phyloP scores from a whole-genome alignment of 30 jellyfish, hydroid and myxozoan genomes.

The Sanderia malayensis region DNA sequence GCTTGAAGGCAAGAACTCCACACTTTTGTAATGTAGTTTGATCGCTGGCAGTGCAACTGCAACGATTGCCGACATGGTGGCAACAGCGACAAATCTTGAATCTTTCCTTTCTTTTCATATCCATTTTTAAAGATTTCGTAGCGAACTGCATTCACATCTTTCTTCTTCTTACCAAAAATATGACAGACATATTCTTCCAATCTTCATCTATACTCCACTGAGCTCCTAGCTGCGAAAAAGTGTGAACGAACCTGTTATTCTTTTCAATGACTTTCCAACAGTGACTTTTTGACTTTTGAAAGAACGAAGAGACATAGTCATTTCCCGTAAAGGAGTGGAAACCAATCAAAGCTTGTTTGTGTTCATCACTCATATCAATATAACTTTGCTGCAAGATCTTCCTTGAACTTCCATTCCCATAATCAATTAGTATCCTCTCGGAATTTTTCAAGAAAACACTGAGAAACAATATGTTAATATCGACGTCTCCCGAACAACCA shows the following conservation, averaged over 20 bases:
- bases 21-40: constrained; percentile 12
- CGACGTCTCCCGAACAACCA: constrained; percentile 62
- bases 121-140: background rate
- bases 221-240: constrained; percentile 4
- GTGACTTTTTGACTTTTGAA: background rate
- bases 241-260: background rate
- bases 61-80: constrained; percentile 30
- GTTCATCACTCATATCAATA: background rate
- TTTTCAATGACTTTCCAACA: constrained; percentile 1
- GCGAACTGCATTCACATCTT: constrained; percentile 10
- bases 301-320: constrained; percentile 11
- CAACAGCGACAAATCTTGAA: constrained; percentile 20
- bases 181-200: background rate
- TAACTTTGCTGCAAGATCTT: background rate
- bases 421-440: constrained; percentile 8
- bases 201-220: background rate
- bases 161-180: constrained; percentile 4
- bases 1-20: background rate
- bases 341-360: background rate
- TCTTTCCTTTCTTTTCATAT: constrained; percentile 8
- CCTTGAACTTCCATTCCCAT: constrained; percentile 5
- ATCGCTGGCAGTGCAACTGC: constrained; percentile 10
- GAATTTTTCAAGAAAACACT: constrained; percentile 1
- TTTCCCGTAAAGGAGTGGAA: constrained; percentile 22
- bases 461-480: constrained; percentile 13